Percentiles rank a stretch among this genome's conserved stretches.
Evolutionary conservation across 2,888 invertebrate species (phyloP).

Genomic region (Xanthorhoe spadicearia): DNA sequence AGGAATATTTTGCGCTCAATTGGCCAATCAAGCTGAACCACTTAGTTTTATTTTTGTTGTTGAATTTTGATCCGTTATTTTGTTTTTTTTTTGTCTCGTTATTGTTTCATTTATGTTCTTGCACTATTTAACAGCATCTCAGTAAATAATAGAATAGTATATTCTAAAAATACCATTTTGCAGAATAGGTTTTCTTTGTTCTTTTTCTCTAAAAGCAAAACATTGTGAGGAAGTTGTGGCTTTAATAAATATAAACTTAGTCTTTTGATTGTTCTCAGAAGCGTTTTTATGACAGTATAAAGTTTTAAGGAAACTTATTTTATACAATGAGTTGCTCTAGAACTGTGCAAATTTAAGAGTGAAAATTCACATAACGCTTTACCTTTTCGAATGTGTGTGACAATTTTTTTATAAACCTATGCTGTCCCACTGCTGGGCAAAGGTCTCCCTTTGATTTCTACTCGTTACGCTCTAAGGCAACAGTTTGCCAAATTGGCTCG

Average conservation of each 20-base stretch:
- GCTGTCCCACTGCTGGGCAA: too few species aligned
- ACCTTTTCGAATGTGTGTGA: not conserved
- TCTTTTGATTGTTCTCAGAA: conserved; percentile 12
- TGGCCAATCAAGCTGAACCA: conserved; percentile 16
- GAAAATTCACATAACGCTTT: not conserved
- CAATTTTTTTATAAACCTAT: too few species aligned
- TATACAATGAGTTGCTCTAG: not conserved
- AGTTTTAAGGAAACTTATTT: conserved; percentile 1
- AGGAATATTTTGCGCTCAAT: conserved; percentile 26
- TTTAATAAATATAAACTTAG: conserved; percentile 13
- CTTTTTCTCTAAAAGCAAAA: conserved; percentile 15
- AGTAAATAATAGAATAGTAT: not conserved
- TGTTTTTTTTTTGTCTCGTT: not conserved
- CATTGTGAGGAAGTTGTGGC: conserved; percentile 7
- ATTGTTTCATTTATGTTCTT: not conserved
- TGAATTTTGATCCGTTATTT: conserved; percentile 4
- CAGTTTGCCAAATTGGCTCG: too few species aligned
- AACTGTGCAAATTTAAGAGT: not conserved
- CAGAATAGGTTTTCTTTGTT: not conserved
- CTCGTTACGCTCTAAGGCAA: too few species aligned
- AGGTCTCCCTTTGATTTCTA: too few species aligned
- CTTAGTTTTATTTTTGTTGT: conserved; percentile 19
- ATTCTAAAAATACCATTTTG: not conserved
- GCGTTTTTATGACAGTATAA: conserved; percentile 18
- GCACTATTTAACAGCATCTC: not conserved